Evolutionary conservation across 2,888 invertebrate genomes (phyloP), one percentile per base, ranked within the genome.

Genomic region (Fragum whitleyi): DNA sequence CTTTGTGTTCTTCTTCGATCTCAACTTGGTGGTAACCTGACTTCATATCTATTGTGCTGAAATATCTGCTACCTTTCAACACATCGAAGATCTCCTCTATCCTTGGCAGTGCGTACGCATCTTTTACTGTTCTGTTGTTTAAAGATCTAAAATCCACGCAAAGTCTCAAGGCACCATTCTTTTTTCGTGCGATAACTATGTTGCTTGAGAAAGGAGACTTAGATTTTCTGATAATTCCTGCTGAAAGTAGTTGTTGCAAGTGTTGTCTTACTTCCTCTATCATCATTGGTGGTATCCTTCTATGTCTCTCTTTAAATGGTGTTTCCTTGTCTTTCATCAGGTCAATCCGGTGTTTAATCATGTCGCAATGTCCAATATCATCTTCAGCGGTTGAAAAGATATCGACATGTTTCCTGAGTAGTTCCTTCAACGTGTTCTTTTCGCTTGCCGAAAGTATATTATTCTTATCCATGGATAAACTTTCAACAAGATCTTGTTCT

Each of bases 191-290:
- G 14, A 67, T 5, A 14, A 67, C 67, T 11, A 67, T 42, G 5
- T 36, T 39, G 9, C 39, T 39, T 9, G 23, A 6, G 3, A 1
- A 67, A 9, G 67, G 67, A 2, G 67, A 67, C 26, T 67, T 39
- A 9, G 67, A 67, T 7, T n/a, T 6, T n/a, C 67, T n/a, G 39
- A 23, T 39, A n/a, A 39, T 14, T 67, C n/a, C 42, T 21, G 39
- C 42, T 7, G 42, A 39, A 11, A 42, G 14, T 42, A 39, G 16
- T 26, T 21, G 28, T 3, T 57, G 23, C 2, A 26, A 6, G 14
- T 57, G 57, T 3, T 57, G 7, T 14, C 42, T 36, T 9, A 67
- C 67, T 21, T 39, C 67, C n/a, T 39, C 67, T 39, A 67, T 42
- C 67, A 67, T 67, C 1, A 16, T 5, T 1, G 67, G 42, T 21